Percentiles rank a stretch among this genome's conserved stretches.
Conservation (phyloP, 2,888 invertebrate species). For the Folsomia manolachei region DNA sequence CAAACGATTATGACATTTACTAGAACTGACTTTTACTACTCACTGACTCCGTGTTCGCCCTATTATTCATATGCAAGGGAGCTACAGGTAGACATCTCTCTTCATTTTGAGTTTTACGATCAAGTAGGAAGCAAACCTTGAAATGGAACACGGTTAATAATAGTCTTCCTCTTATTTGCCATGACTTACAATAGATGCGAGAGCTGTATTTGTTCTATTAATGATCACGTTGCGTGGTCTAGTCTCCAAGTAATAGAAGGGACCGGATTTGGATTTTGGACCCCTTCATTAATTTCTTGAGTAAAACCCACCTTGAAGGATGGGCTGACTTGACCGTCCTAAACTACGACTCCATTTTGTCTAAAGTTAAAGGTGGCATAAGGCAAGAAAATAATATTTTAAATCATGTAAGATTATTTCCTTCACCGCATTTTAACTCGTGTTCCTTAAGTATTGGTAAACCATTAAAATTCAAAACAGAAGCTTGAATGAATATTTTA, state of each 20-base stretch:
- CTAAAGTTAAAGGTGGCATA: background rate
- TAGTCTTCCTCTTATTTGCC: too few species aligned
- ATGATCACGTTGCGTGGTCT: slow-evolving; percentile 4
- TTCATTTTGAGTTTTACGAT: too few species aligned
- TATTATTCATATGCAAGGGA: too few species aligned
- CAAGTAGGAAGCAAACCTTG: too few species aligned
- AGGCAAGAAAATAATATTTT: too few species aligned
- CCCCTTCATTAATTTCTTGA: background rate
- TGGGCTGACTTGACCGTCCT: background rate
- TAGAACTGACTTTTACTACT: background rate
- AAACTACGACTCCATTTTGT: background rate
- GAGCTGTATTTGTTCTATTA: slow-evolving; percentile 1
- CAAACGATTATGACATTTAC: slow-evolving; percentile 3
- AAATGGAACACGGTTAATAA: too few species aligned
- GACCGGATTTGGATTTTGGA: background rate
- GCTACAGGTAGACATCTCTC: too few species aligned
- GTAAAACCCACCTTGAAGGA: background rate
- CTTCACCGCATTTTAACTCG: background rate
- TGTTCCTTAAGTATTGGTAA: background rate
- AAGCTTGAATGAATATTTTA: background rate
- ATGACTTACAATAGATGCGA: too few species aligned
- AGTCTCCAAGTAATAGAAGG: too few species aligned
- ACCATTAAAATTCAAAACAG: background rate
- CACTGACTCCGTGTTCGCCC: too few species aligned
- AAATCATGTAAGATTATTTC: too few species aligned